These are phyloP conservation scores for Gymnosoma rotundatum DNA, from an alignment of 2,888 invertebrate genomes.

Conservation along the genomic window DNA sequence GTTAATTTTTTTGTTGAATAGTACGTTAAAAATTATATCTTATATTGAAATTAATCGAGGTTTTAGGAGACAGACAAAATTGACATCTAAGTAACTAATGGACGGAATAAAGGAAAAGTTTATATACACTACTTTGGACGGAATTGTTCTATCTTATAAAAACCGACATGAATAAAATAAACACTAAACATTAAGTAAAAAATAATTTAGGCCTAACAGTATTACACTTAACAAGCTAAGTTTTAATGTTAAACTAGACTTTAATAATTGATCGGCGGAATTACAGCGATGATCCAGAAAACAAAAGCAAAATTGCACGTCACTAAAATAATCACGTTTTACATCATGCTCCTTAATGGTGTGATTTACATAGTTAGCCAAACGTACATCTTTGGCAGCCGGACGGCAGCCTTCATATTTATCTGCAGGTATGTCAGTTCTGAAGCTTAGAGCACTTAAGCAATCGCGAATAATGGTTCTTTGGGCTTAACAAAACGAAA, in stretches of 20 bases:
- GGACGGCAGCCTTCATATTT: slow-evolving; percentile 94
- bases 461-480: slow-evolving; percentile 92
- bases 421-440: slow-evolving; percentile 95
- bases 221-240: slow-evolving; percentile 37
- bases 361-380: slow-evolving; percentile 94
- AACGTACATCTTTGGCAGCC: slow-evolving; percentile 89
- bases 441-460: slow-evolving; percentile 89
- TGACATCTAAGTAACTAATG: too few species aligned
- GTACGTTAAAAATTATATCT: too few species aligned
- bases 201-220: slow-evolving; percentile 26
- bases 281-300: slow-evolving; percentile 96
- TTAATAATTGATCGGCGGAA: slow-evolving; percentile 74
- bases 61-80: too few species aligned
- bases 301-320: slow-evolving; percentile 94
- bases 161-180: neutral
- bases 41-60: too few species aligned
- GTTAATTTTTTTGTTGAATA: too few species aligned
- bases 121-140: too few species aligned
- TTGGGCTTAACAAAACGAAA: slow-evolving; percentile 84
- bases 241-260: neutral
- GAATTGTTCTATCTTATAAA: too few species aligned
- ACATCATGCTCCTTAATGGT: slow-evolving; percentile 92
- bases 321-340: slow-evolving; percentile 90
- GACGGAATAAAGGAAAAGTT: too few species aligned
- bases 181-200: slow-evolving; percentile 33